A percentile compares a stretch with the other conserved stretches of the same genome.
Evolutionary conservation across 2,113 vertebrate species (phyloP).

Genomic region (Limanda limanda): DNA sequence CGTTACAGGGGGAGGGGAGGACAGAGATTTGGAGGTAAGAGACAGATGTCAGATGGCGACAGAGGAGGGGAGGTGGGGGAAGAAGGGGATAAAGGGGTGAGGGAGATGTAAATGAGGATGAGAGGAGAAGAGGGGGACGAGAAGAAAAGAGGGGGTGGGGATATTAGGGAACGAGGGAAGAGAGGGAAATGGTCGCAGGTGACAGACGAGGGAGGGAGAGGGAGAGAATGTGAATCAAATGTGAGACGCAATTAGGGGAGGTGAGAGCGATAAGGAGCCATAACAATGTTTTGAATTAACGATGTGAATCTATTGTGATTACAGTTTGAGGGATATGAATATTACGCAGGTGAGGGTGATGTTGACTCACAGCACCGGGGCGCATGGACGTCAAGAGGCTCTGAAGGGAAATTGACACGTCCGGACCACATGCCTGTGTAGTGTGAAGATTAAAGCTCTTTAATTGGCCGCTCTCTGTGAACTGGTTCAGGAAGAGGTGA

Average conservation of each 20-base stretch:
- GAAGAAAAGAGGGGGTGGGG: not conserved
- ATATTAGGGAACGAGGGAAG: not conserved
- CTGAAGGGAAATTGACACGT: slow-evolving; percentile 20
- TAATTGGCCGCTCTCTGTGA: slow-evolving; percentile 41
- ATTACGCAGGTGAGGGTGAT: slow-evolving; percentile 44
- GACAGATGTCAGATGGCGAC: slow-evolving; percentile 34
- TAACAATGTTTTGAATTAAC: slow-evolving; percentile 29
- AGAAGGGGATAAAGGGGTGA: slow-evolving; percentile 4
- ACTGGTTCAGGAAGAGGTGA: slow-evolving; percentile 30
- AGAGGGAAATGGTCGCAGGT: not conserved
- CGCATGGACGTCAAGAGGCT: slow-evolving; percentile 14
- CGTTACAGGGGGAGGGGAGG: slow-evolving; percentile 71
- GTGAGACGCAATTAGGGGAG: slow-evolving; percentile 47
- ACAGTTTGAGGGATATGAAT: slow-evolving; percentile 39
- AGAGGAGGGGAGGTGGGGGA: not conserved
- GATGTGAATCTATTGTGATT: slow-evolving; percentile 32
- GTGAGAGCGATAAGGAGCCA: slow-evolving; percentile 9
- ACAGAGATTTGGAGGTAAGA: slow-evolving; percentile 35
- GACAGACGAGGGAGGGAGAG: slow-evolving; percentile 4
- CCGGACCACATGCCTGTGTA: slow-evolving; percentile 18
- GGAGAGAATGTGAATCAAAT: slow-evolving; percentile 24
- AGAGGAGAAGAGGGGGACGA: not conserved
- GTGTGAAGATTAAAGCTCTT: slow-evolving; percentile 35
- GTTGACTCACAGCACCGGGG: slow-evolving; percentile 24
- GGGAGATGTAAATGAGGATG: slow-evolving; percentile 27